Conservation (phyloP, 2,888 invertebrate genomes). For the Drepana falcataria region DNA sequence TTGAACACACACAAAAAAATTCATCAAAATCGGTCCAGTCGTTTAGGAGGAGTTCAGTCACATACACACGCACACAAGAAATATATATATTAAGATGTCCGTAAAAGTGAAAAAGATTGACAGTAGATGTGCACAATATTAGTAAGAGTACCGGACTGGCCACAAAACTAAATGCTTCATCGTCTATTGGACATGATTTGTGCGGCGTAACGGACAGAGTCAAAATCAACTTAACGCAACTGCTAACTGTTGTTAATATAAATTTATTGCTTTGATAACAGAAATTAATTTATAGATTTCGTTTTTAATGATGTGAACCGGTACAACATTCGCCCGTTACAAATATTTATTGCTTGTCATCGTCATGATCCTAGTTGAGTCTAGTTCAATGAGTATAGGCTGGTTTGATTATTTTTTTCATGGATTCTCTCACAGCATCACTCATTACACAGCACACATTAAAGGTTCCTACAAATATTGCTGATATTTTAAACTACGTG, state of each 20-base stretch:
- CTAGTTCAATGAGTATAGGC: background rate
- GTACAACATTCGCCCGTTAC: background rate
- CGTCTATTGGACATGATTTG: background rate
- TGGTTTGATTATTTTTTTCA: background rate
- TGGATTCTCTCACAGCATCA: too few relatives aligned
- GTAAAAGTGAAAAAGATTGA: too few relatives aligned
- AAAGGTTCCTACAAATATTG: too few relatives aligned
- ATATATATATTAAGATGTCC: too few relatives aligned
- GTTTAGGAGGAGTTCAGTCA: too few relatives aligned
- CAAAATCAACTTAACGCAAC: background rate
- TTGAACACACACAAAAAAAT: too few relatives aligned
- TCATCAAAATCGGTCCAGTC: too few relatives aligned
- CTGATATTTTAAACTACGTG: too few relatives aligned
- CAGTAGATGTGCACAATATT: background rate
- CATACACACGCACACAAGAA: too few relatives aligned
- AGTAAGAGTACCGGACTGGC: too few relatives aligned
- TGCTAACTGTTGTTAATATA: background rate
- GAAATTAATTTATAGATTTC: conserved; percentile 1
- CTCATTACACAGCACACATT: too few relatives aligned
- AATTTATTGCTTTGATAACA: conserved; percentile 3
- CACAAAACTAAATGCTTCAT: background rate
- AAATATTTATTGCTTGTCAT: conserved; percentile 1
- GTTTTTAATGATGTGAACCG: conserved; percentile 3
- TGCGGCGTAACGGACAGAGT: background rate
- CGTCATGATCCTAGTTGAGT: conserved; percentile 1